phyloP scores from a whole-genome alignment of 2,113 vertebrate species.

The Oryzias curvinotus region DNA sequence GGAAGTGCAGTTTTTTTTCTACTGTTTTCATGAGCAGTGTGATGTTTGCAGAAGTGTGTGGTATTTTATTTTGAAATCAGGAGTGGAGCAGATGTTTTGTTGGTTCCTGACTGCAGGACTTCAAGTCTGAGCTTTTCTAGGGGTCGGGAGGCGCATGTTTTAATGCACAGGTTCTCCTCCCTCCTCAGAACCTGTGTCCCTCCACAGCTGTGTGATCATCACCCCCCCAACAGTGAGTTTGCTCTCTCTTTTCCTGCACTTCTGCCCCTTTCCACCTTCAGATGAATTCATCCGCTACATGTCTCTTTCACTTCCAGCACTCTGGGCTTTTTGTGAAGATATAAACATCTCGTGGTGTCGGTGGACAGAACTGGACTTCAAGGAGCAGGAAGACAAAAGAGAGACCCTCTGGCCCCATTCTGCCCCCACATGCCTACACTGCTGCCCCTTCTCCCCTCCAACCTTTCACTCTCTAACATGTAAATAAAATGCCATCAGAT shows the following conservation, averaged over 20 bases:
- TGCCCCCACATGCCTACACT: conserved; percentile 26
- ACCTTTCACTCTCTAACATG: conserved; percentile 19
- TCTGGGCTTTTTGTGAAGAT: conserved; percentile 8
- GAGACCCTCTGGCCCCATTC: conserved; percentile 15
- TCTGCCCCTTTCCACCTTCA: neutral
- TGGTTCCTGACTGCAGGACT: no score
- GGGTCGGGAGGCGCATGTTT: neutral
- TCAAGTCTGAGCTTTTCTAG: no score
- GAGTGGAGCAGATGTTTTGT: no score
- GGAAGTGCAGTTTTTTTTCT: no score
- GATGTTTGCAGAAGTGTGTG: no score
- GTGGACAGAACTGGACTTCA: conserved; percentile 35
- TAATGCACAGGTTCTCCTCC: conserved; percentile 36
- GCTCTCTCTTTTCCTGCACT: conserved; percentile 4
- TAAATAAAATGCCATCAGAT: conserved; percentile 43
- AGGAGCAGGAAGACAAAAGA: conserved; percentile 26
- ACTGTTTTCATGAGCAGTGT: no score
- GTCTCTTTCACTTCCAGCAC: conserved; percentile 26
- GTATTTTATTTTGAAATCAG: no score
- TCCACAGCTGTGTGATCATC: conserved; percentile 66
- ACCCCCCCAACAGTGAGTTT: conserved; percentile 47
- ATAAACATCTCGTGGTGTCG: conserved; percentile 22
- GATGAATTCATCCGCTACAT: neutral
- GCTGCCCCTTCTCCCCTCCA: neutral
- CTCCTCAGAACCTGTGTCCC: conserved; percentile 63